These are phyloP conservation scores for Chrysolina haemoptera DNA, from an alignment of 2,888 invertebrate species.

Conservation along the genomic window DNA sequence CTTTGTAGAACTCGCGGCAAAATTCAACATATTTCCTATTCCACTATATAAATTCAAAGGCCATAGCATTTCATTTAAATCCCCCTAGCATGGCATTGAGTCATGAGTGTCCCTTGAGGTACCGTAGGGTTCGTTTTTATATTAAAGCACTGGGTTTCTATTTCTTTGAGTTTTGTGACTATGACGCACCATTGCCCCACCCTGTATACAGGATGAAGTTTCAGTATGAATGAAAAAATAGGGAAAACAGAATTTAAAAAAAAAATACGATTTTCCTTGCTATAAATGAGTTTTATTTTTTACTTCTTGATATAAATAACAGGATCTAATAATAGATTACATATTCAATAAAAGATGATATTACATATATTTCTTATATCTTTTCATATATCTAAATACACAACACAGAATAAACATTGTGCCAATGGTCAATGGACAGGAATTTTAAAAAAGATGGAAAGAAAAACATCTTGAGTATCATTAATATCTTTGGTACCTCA, in stretches of 20 bases:
- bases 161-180: no score
- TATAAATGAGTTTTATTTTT: constrained; percentile 27
- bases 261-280: constrained; percentile 13
- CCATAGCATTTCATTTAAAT: no score
- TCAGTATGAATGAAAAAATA: no score
- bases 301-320: constrained; percentile 41
- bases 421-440: constrained; percentile 21
- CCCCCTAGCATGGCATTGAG: no score
- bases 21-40: no score
- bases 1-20: no score
- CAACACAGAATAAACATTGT: constrained; percentile 30
- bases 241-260: not conserved
- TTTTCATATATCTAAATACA: constrained; percentile 32
- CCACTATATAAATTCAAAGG: no score
- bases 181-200: no score
- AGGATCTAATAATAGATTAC: constrained; percentile 42
- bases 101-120: no score
- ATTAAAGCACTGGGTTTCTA: no score
- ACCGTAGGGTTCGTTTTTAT: no score
- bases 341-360: constrained; percentile 36
- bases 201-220: no score
- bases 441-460: not conserved
- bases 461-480: not conserved
- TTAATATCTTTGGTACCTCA: not conserved
- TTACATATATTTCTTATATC: constrained; percentile 13